Conservation (phyloP, 2,797 vertebrate genomes). For the Diplodus puntazzo region DNA sequence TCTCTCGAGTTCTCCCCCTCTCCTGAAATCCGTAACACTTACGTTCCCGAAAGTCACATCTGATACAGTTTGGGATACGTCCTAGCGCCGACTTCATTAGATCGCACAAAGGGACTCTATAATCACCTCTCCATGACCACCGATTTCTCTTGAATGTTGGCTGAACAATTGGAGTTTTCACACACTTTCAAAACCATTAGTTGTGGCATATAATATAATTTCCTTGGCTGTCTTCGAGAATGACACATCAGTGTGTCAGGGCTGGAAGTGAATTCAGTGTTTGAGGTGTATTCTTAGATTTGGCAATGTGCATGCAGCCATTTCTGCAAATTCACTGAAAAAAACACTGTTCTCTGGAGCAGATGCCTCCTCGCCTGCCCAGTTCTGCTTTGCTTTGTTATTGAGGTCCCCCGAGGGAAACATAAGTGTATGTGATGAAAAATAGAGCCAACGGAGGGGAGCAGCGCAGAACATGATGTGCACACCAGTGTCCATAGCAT, state of each 20-base stretch:
- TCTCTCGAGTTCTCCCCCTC: not conserved
- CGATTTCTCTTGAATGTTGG: slow-evolving; percentile 28
- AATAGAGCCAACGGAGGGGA: slow-evolving; percentile 11
- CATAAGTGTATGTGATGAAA: slow-evolving; percentile 1
- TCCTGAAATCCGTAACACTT: slow-evolving; percentile 20
- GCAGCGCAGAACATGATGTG: not conserved
- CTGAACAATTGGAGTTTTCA: slow-evolving; percentile 40
- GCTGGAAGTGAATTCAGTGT: not conserved
- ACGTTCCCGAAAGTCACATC: slow-evolving; percentile 22
- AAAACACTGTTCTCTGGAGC: slow-evolving; percentile 1
- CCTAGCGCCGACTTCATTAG: slow-evolving; percentile 26
- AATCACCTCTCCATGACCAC: slow-evolving; percentile 35
- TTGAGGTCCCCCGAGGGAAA: slow-evolving; percentile 30
- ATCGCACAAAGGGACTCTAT: slow-evolving; percentile 6
- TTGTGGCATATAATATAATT: slow-evolving; percentile 23
- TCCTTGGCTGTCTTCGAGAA: slow-evolving; percentile 20
- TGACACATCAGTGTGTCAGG: slow-evolving; percentile 20
- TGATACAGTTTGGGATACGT: not conserved
- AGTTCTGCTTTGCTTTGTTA: slow-evolving; percentile 30
- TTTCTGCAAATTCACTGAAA: not conserved
- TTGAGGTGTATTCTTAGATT: slow-evolving; percentile 6
- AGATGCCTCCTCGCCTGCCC: slow-evolving; percentile 13
- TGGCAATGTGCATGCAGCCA: not conserved
- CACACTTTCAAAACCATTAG: slow-evolving; percentile 48
- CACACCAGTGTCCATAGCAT: not conserved